Percentiles rank a stretch among this genome's conserved stretches.
These are phyloP conservation scores for Heliconius congener DNA, from an alignment of 1,140 invertebrate species.

Conservation along the genomic window DNA sequence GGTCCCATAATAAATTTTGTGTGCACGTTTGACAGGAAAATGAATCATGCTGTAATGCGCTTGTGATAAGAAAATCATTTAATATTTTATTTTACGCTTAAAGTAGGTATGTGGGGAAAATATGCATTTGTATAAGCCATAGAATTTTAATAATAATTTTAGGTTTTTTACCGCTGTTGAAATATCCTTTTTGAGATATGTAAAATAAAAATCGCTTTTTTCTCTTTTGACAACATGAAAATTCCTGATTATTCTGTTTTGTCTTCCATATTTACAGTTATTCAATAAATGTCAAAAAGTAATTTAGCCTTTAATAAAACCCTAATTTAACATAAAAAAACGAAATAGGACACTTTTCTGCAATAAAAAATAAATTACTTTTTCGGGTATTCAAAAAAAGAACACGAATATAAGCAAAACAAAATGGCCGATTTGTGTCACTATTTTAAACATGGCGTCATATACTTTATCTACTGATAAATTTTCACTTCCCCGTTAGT, in stretches of 20 bases:
- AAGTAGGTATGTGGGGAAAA: background rate
- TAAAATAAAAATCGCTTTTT: too few relatives aligned
- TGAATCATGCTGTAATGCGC: slow-evolving; percentile 29
- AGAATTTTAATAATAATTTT: background rate
- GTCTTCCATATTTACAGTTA: background rate
- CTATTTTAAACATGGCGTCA: slow-evolving; percentile 35
- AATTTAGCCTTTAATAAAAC: too few relatives aligned
- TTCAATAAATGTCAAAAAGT: background rate
- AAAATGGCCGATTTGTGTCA: slow-evolving; percentile 2
- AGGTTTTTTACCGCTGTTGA: too few relatives aligned
- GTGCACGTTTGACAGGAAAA: slow-evolving; percentile 35
- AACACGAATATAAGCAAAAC: background rate
- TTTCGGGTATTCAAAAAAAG: background rate
- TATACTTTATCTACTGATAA: slow-evolving; percentile 43
- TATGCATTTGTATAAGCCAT: background rate
- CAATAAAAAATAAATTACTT: background rate
- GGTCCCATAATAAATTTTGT: slow-evolving; percentile 24
- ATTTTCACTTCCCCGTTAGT: slow-evolving; percentile 42
- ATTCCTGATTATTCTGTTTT: too few relatives aligned
- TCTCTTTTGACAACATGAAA: too few relatives aligned
- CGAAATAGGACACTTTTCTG: background rate
- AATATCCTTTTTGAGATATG: too few relatives aligned
- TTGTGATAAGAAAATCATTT: slow-evolving; percentile 25
- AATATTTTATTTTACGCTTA: slow-evolving; percentile 11
- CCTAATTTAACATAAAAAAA: background rate